Conservation (phyloP, 2,888 invertebrate species). For the Pteria penguin region DNA sequence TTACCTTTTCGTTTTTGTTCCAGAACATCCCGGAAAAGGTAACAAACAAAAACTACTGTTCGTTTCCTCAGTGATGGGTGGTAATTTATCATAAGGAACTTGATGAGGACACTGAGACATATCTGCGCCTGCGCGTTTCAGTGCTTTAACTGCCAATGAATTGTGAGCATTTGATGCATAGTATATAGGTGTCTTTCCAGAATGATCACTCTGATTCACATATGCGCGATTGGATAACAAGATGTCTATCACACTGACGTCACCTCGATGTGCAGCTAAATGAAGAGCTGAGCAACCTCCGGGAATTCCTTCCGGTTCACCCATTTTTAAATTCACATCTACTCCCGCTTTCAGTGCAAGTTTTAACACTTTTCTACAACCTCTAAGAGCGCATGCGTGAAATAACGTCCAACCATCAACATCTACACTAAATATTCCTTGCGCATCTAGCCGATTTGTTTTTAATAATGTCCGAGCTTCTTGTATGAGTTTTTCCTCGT, state of each 20-base stretch:
- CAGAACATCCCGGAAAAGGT: slow-evolving; percentile 42
- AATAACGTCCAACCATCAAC: slow-evolving; percentile 74
- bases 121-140: slow-evolving; percentile 70
- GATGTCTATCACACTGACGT: slow-evolving; percentile 68
- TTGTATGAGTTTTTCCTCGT: slow-evolving; percentile 66
- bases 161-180: slow-evolving; percentile 66
- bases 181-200: slow-evolving; percentile 58
- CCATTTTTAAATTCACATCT: slow-evolving; percentile 68
- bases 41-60: slow-evolving; percentile 14
- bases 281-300: slow-evolving; percentile 69
- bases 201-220: slow-evolving; percentile 58
- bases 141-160: slow-evolving; percentile 62
- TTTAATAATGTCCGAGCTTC: slow-evolving; percentile 60
- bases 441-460: slow-evolving; percentile 55
- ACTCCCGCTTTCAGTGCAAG: slow-evolving; percentile 63
- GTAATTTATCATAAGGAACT: background rate
- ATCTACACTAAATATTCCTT: slow-evolving; percentile 58
- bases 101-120: slow-evolving; percentile 47
- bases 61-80: background rate
- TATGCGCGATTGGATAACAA: slow-evolving; percentile 63
- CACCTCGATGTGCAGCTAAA: slow-evolving; percentile 72
- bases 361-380: slow-evolving; percentile 68
- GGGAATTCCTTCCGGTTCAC: slow-evolving; percentile 66
- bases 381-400: slow-evolving; percentile 71
- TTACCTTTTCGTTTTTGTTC: slow-evolving; percentile 28